These are phyloP conservation scores for Pentamera pediparva DNA, from an alignment of 53 echinoderm and acorn worm species.

Conservation along the genomic window DNA sequence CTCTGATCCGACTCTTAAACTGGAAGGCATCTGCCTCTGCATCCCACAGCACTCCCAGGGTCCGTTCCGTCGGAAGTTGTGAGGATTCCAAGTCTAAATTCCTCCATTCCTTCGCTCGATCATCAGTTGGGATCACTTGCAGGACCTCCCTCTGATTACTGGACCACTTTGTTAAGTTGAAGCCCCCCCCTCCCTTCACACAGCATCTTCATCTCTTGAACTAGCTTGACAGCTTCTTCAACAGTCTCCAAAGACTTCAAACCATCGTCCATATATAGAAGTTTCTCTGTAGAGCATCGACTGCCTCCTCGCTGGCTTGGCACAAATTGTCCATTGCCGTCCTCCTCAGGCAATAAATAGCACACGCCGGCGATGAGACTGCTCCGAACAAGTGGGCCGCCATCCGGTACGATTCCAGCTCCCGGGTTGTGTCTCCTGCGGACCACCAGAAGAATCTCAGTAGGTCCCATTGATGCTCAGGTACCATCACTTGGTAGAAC, in stretches of 20 bases:
- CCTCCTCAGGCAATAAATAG: conserved; percentile 40
- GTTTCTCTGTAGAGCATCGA: no score
- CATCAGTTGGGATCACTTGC: conserved; percentile 19
- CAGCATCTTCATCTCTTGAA: conserved; percentile 31
- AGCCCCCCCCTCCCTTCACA: conserved; percentile 51
- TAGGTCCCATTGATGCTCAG: conserved; percentile 35
- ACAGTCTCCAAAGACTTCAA: conserved; percentile 24
- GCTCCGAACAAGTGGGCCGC: conserved; percentile 45
- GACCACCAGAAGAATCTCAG: conserved; percentile 56
- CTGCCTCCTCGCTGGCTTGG: background rate
- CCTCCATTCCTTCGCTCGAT: conserved; percentile 32
- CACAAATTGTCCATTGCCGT: conserved; percentile 25
- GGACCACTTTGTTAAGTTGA: conserved; percentile 55
- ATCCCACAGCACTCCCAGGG: conserved; percentile 64
- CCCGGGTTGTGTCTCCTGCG: conserved; percentile 19
- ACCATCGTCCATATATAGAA: conserved; percentile 56
- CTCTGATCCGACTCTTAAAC: no score
- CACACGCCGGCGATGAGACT: conserved; percentile 45
- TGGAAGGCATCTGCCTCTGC: conserved; percentile 52
- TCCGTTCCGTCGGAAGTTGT: conserved; percentile 42
- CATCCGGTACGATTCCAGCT: conserved; percentile 34
- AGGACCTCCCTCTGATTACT: conserved; percentile 46
- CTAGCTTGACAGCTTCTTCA: conserved; percentile 23
- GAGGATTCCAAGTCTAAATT: conserved; percentile 30
- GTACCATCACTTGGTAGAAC: conserved; percentile 56